These are phyloP conservation scores for Troides helena DNA, from an alignment of 2,888 invertebrate genomes.

Conservation along the genomic window DNA sequence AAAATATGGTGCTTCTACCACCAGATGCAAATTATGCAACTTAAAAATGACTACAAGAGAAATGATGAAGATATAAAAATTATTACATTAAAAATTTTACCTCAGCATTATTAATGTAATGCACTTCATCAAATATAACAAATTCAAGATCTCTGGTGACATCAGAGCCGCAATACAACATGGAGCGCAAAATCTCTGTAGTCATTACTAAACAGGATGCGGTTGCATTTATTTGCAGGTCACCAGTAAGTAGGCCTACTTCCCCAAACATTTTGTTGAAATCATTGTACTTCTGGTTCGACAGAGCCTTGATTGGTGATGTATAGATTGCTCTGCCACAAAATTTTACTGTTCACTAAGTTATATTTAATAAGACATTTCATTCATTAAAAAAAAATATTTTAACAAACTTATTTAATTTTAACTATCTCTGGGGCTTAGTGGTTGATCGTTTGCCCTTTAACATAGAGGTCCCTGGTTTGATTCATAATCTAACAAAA, in stretches of 20 bases:
- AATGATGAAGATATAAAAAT: background rate
- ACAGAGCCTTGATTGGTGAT: slow-evolving; percentile 98
- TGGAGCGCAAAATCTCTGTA: slow-evolving; percentile 97
- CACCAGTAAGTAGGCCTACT: slow-evolving; percentile 96
- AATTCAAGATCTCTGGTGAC: slow-evolving; percentile 97
- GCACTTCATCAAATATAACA: slow-evolving; percentile 99
- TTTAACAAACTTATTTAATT: too few species aligned
- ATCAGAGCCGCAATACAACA: slow-evolving; percentile 97
- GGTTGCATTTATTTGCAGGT: slow-evolving; percentile 95
- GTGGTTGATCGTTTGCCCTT: too few species aligned
- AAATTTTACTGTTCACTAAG: background rate
- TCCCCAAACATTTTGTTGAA: slow-evolving; percentile 95
- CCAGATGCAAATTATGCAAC: too few species aligned
- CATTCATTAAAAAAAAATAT: too few species aligned
- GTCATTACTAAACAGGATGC: slow-evolving; percentile 99
- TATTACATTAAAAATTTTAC: slow-evolving; percentile 58
- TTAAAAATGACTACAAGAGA: too few species aligned
- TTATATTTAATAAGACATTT: too few species aligned
- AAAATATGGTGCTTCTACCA: too few species aligned
- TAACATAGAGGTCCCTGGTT: too few species aligned
- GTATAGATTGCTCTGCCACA: slow-evolving; percentile 93
- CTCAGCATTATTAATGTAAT: slow-evolving; percentile 98
- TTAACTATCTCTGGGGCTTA: too few species aligned
- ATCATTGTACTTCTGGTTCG: slow-evolving; percentile 99
- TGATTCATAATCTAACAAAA: too few species aligned